These are phyloP conservation scores for Heliothis subflexa DNA, from an alignment of 1,140 invertebrate species.

Conservation along the genomic window DNA sequence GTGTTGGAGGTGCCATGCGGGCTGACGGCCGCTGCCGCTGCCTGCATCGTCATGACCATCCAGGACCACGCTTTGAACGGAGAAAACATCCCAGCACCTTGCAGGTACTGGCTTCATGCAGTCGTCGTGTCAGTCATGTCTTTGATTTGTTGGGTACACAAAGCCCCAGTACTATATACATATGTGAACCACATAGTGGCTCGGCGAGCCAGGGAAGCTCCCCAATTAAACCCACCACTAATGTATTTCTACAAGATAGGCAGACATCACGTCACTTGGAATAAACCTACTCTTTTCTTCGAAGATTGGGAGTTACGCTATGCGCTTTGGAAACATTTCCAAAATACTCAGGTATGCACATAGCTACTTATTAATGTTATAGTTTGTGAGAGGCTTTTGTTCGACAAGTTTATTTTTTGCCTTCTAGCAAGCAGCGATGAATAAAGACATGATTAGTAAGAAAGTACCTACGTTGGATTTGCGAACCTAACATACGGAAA, in stretches of 20 bases:
- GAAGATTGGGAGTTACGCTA: slow-evolving; percentile 88
- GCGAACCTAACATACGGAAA: slow-evolving; percentile 13
- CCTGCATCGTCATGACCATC: slow-evolving; percentile 87
- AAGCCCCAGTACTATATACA: slow-evolving; percentile 85
- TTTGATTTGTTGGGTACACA: slow-evolving; percentile 87
- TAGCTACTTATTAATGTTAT: background rate
- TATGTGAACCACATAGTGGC: slow-evolving; percentile 87
- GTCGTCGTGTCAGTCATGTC: slow-evolving; percentile 87
- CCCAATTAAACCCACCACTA: slow-evolving; percentile 88
- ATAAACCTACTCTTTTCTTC: slow-evolving; percentile 88
- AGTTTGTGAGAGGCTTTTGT: background rate
- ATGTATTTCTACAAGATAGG: slow-evolving; percentile 85
- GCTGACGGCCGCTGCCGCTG: slow-evolving; percentile 85
- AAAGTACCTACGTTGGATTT: slow-evolving; percentile 42
- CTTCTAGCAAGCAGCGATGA: background rate
- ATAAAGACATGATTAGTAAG: background rate
- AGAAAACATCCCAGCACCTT: slow-evolving; percentile 60
- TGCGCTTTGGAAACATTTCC: slow-evolving; percentile 88
- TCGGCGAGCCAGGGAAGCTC: slow-evolving; percentile 86
- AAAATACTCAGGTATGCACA: slow-evolving; percentile 53
- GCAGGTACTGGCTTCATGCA: slow-evolving; percentile 86
- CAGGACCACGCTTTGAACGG: slow-evolving; percentile 84
- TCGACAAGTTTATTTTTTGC: background rate
- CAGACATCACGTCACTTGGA: slow-evolving; percentile 87
- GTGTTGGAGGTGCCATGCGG: slow-evolving; percentile 87